Evolutionary conservation across 2,797 vertebrate species (phyloP).

Genomic region (Falco concolor): DNA sequence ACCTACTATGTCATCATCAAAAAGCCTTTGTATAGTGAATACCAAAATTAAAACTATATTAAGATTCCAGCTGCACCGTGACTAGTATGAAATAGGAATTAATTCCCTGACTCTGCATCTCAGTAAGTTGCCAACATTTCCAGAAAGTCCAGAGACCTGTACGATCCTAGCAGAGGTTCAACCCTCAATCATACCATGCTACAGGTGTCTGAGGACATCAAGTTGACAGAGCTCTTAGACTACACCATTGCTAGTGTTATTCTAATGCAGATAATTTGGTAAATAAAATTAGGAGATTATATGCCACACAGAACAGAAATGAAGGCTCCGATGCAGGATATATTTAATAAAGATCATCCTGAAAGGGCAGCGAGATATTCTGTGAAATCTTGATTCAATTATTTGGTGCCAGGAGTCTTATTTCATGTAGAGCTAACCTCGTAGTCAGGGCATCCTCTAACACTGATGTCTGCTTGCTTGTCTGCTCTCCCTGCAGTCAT

Average conservation of each 20-base stretch:
- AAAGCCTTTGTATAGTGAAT: background rate
- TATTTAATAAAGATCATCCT: background rate
- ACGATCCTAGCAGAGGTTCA: background rate
- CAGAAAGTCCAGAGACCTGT: background rate
- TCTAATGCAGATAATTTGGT: background rate
- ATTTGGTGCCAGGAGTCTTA: background rate
- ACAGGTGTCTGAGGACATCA: background rate
- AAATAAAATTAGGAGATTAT: background rate
- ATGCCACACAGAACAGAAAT: background rate
- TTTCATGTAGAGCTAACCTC: background rate
- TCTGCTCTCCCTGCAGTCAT: background rate
- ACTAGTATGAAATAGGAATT: background rate
- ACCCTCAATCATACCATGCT: background rate
- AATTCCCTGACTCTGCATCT: background rate
- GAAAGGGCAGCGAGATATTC: background rate
- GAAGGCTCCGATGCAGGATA: background rate
- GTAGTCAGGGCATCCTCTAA: background rate
- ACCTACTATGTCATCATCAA: background rate
- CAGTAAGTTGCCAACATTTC: background rate
- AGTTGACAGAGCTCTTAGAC: background rate
- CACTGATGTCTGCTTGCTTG: background rate
- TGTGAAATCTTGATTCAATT: background rate
- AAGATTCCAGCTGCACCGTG: background rate
- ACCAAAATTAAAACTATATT: background rate
- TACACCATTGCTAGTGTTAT: background rate